phyloP scores from a whole-genome alignment of 2,888 invertebrate genomes.

The Tubulanus polymorphus region DNA sequence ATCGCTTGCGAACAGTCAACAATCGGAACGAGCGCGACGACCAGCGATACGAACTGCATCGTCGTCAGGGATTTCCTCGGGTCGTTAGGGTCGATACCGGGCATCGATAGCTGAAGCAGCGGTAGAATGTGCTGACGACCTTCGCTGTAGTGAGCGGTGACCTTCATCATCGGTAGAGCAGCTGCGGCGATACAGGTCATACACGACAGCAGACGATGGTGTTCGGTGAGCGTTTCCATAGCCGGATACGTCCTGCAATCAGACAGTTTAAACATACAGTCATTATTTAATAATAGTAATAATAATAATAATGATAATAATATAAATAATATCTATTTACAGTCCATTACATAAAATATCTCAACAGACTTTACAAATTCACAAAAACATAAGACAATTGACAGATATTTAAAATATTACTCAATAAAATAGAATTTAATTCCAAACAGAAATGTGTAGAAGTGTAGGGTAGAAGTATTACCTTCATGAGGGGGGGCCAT shows the following conservation, averaged over 20 bases:
- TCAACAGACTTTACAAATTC: no score
- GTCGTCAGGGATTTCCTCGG: conserved; percentile 63
- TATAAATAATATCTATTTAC: no score
- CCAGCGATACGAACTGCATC: conserved; percentile 72
- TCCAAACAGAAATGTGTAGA: no score
- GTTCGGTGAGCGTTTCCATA: conserved; percentile 81
- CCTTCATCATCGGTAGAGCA: conserved; percentile 57
- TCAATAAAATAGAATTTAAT: no score
- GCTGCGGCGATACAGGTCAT: conserved; percentile 53
- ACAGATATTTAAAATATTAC: no score
- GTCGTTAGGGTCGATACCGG: conserved; percentile 89
- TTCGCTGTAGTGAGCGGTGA: conserved; percentile 55
- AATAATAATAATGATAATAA: no score
- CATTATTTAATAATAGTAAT: no score
- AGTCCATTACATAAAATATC: no score
- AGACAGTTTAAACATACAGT: no score
- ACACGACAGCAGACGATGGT: conserved; percentile 62
- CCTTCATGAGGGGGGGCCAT: no score
- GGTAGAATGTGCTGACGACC: conserved; percentile 76
- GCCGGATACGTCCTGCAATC: conserved; percentile 64
- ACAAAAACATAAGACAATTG: no score
- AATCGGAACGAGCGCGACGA: conserved; percentile 66
- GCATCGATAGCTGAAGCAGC: conserved; percentile 72
- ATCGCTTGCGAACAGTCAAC: conserved; percentile 79
- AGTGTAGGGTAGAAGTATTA: no score